These are phyloP conservation scores for Chiridota heheva DNA, from an alignment of 35 echinoderm and acorn worm genomes.

Conservation along the genomic window DNA sequence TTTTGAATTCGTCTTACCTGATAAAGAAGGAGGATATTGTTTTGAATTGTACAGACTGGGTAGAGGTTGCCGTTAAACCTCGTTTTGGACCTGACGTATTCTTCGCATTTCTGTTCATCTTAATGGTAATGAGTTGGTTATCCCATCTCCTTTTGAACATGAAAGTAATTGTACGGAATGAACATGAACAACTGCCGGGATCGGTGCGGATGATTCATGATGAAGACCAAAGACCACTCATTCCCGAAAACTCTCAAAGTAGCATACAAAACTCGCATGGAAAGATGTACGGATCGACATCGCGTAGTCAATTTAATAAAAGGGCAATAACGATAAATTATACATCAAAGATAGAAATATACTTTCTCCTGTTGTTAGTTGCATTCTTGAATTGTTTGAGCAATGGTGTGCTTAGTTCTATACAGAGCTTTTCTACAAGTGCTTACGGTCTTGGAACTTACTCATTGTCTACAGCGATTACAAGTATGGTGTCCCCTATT, in stretches of 20 bases:
- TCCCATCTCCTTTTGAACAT: slow-evolving; percentile 69
- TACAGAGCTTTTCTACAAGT: slow-evolving; percentile 84
- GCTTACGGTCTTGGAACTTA: slow-evolving; percentile 86
- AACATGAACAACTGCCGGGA: slow-evolving; percentile 35
- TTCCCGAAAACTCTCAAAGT: slow-evolving; percentile 27
- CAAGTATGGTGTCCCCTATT: slow-evolving; percentile 78
- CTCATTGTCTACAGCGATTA: slow-evolving; percentile 72
- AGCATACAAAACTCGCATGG: slow-evolving; percentile 19
- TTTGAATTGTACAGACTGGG: slow-evolving; percentile 63
- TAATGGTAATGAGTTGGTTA: slow-evolving; percentile 62
- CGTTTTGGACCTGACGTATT: slow-evolving; percentile 82
- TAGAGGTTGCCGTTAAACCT: slow-evolving; percentile 23
- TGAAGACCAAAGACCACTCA: not conserved
- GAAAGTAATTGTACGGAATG: slow-evolving; percentile 60
- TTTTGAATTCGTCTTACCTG: slow-evolving; percentile 61
- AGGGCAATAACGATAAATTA: not conserved
- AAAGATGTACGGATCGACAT: not conserved
- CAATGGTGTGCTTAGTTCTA: slow-evolving; percentile 88
- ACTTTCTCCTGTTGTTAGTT: slow-evolving; percentile 58
- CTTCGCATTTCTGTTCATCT: slow-evolving; percentile 83
- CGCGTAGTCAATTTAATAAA: not conserved
- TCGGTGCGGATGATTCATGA: not conserved
- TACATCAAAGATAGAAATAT: slow-evolving; percentile 16
- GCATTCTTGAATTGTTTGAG: slow-evolving; percentile 70
- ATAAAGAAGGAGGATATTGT: not conserved